phyloP scores from a whole-genome alignment of 2,888 invertebrate genomes.

The Brenthis daphne region DNA sequence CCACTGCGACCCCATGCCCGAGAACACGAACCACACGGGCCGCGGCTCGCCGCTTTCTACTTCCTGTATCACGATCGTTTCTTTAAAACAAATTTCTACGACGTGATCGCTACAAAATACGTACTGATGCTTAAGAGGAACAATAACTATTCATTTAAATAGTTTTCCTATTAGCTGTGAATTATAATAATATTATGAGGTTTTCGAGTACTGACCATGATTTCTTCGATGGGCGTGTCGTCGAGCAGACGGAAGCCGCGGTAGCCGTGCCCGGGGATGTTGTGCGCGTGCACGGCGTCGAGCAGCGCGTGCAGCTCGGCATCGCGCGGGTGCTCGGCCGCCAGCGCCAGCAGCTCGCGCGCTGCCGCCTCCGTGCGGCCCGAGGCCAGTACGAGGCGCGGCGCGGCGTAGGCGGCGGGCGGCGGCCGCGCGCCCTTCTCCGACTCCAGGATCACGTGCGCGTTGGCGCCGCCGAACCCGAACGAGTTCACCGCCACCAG shows the following conservation, averaged over 20 bases:
- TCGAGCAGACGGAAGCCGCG: conserved; percentile 91
- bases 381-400: conserved; percentile 88
- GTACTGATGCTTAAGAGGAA: too few species aligned
- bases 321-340: conserved; percentile 83
- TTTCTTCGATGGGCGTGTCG: conserved; percentile 53
- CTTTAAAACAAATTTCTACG: too few species aligned
- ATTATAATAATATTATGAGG: neutral
- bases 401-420: conserved; percentile 70
- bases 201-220: conserved; percentile 33
- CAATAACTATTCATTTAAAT: too few species aligned
- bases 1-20: conserved; percentile 99
- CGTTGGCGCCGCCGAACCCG: conserved; percentile 98
- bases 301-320: conserved; percentile 89
- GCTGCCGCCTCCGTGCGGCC: conserved; percentile 93
- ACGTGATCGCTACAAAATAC: too few species aligned
- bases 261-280: conserved; percentile 89
- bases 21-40: conserved; percentile 97
- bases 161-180: too few species aligned
- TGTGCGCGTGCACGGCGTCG: conserved; percentile 86
- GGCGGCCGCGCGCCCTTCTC: conserved; percentile 83
- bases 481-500: conserved; percentile 97
- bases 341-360: conserved; percentile 84
- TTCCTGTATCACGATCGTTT: conserved; percentile 47
- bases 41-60: conserved; percentile 82
- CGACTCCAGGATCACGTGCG: conserved; percentile 93